Conservation (phyloP, 2,888 invertebrate species). For the Lasioglossum leucozonium region DNA sequence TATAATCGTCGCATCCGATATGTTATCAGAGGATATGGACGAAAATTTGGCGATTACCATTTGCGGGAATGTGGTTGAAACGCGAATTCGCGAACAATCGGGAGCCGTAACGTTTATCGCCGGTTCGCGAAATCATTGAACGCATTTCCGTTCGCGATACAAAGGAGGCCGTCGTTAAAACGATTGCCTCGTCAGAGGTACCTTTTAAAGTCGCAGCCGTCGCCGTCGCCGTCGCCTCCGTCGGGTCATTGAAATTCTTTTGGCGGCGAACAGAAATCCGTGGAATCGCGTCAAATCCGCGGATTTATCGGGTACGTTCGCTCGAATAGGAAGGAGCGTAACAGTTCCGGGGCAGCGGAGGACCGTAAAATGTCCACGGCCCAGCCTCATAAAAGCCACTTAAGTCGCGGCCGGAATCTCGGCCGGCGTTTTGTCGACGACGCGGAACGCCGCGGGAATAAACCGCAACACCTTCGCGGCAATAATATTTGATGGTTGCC, state of each 20-base stretch:
- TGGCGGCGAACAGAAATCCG: conserved; percentile 23
- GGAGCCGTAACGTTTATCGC: neutral
- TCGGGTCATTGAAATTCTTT: conserved; percentile 36
- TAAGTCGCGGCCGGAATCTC: conserved; percentile 13
- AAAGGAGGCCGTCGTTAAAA: conserved; percentile 10
- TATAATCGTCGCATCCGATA: neutral
- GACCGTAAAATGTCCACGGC: conserved; percentile 51
- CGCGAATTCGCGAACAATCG: neutral
- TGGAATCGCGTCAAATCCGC: conserved; percentile 26
- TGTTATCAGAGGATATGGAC: neutral
- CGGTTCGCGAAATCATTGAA: neutral
- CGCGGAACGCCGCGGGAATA: conserved; percentile 11
- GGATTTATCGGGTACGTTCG: conserved; percentile 51
- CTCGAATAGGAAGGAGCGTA: conserved; percentile 24
- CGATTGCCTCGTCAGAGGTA: neutral
- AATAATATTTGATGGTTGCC: conserved; percentile 37
- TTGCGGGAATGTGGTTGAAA: neutral
- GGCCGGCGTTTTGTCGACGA: conserved; percentile 42
- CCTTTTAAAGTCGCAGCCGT: neutral
- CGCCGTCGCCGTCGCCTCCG: neutral
- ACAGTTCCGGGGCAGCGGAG: conserved; percentile 8
- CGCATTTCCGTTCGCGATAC: neutral
- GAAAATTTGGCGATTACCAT: neutral
- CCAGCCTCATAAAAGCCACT: conserved; percentile 49
- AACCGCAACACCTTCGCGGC: conserved; percentile 26